Conservation (phyloP, 2,797 vertebrate species). For the Platalea minor region DNA sequence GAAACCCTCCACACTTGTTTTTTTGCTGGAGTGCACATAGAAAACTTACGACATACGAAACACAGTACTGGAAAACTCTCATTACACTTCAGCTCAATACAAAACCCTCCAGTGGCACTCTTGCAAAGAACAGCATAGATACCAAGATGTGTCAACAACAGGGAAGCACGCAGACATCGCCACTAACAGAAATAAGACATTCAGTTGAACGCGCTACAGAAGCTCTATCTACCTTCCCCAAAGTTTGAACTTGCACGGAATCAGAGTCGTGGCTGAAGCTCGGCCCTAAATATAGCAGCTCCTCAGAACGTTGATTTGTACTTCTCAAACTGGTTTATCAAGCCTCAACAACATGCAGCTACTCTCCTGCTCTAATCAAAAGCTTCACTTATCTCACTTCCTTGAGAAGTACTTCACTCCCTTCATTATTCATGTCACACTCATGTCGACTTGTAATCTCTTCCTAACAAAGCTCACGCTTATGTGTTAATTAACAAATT, state of each 20-base stretch:
- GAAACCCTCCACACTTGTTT: background rate
- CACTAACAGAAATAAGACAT: background rate
- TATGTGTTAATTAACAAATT: background rate
- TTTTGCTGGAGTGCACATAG: background rate
- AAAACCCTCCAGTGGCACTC: background rate
- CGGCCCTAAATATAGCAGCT: background rate
- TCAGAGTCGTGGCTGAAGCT: background rate
- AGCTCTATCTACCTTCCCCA: background rate
- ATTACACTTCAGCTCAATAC: background rate
- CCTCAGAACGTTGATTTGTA: background rate
- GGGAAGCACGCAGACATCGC: background rate
- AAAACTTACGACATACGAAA: background rate
- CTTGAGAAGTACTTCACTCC: constrained; percentile 10
- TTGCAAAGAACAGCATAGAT: background rate
- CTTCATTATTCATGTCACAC: background rate
- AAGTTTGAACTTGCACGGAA: background rate
- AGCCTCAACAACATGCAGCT: background rate
- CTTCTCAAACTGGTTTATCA: constrained; percentile 45
- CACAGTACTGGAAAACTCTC: background rate
- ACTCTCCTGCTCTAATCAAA: constrained; percentile 22
- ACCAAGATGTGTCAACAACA: background rate
- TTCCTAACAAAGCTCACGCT: background rate
- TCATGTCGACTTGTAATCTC: background rate
- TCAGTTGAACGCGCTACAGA: background rate
- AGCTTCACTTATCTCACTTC: constrained; percentile 48